Evolutionary conservation across 2,888 invertebrate genomes (phyloP).

Genomic region (Choristoneura rosaceana): DNA sequence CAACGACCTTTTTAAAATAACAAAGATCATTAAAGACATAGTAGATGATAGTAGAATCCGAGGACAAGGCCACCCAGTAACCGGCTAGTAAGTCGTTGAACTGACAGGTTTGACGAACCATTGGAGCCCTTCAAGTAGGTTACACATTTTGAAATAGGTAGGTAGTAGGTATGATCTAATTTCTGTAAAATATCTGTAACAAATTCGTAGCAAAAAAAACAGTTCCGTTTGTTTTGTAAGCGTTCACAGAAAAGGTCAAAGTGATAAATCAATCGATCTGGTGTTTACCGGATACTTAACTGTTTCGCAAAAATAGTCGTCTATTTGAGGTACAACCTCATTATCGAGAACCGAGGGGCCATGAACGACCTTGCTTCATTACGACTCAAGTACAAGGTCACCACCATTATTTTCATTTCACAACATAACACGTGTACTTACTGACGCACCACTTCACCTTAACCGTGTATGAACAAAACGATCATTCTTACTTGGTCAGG

Average conservation of each 20-base stretch:
- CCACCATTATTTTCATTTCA: slow-evolving; percentile 33
- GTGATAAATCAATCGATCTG: neutral
- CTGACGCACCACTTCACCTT: neutral
- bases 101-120: neutral
- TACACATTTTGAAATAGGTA: neutral
- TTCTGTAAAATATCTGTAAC: neutral
- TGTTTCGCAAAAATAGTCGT: slow-evolving; percentile 5
- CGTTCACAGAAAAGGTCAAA: slow-evolving; percentile 4
- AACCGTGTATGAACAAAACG: neutral
- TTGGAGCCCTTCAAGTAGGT: neutral
- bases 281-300: neutral
- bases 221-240: neutral
- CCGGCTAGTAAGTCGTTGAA: slow-evolving; percentile 27
- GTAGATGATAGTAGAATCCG: slow-evolving; percentile 7
- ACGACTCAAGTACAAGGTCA: slow-evolving; percentile 36
- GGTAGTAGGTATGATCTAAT: neutral
- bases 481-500: slow-evolving; percentile 21
- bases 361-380: slow-evolving; percentile 33
- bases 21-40: neutral
- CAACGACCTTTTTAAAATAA: neutral
- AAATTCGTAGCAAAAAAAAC: neutral
- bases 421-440: slow-evolving; percentile 20
- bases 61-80: slow-evolving; percentile 34
- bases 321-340: slow-evolving; percentile 17
- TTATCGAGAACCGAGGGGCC: slow-evolving; percentile 25